Evolutionary conservation across 2,797 vertebrate species (phyloP), one percentile per base, ranked within the genome.

Genomic region (Lates japonicus): DNA sequence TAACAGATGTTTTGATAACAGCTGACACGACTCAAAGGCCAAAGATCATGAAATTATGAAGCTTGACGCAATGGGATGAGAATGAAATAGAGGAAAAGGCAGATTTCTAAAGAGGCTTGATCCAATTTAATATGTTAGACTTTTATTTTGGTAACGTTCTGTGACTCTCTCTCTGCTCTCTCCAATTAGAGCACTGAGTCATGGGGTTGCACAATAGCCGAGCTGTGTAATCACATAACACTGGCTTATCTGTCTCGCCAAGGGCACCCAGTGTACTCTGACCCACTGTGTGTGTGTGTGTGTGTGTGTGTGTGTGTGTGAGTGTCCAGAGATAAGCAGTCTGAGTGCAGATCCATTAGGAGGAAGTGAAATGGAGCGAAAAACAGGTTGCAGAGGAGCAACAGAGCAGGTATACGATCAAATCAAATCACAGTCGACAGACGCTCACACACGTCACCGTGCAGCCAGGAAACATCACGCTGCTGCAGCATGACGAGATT

Each of bases 241-340:
- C 14, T 66, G 79, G 88, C 91, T 96, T 96, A 94, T 95, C 95
- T 91, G 92, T 92, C 83, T 87, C 60, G 82, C 94, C 95, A 94
- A 95, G 95, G 96, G 93, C 94, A 94, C 87, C 90, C 92, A 85
- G 87, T 85, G 88, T 90, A 88, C 92, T 90, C 86, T 90, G 90
- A 86, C 87, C 85, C 19, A 60, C 35, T 29, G 73, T 60, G 70
- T 68, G 76, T 59, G 60, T 37, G 77, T 75, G 74, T 75, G 74
- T 67, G 77, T 58, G 72, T 69, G 73, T 68, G 77, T 78, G 64
- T 51, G 63, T 68, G 41, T 74, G 78, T n/a, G 48, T 63, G 51
- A 51, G 64, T 29, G 59, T 29, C 42, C 57, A 42, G 22, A 74
- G 68, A 81, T 81, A 81, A 83, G 68, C 75, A 69, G 82, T 54